Evolutionary conservation across 2,797 vertebrate genomes (phyloP).

Genomic region (Harpagifer antarcticus): DNA sequence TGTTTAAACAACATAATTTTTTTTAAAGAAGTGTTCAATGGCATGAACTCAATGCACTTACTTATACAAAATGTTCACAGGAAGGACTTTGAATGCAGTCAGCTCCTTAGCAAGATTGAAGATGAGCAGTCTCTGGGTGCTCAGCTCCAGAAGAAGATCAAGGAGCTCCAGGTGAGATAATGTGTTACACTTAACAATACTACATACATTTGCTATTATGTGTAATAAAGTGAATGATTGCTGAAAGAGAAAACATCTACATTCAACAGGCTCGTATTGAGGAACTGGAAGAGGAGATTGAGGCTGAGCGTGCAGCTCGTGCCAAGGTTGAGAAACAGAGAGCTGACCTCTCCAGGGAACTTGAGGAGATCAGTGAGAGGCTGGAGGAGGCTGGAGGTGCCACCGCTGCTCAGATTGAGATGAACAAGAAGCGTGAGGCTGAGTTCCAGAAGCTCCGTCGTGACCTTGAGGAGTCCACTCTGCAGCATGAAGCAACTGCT

Average conservation of each 20-base stretch:
- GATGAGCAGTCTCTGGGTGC: constrained; percentile 77
- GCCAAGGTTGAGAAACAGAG: constrained; percentile 90
- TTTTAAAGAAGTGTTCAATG: too few relatives aligned
- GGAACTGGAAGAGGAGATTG: constrained; percentile 91
- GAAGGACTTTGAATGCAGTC: too few relatives aligned
- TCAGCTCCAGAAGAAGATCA: too few relatives aligned
- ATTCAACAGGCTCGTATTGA: constrained; percentile 86
- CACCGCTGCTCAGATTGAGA: constrained; percentile 85
- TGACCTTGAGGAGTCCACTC: constrained; percentile 90
- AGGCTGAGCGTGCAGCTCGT: constrained; percentile 83
- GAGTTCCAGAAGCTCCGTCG: constrained; percentile 90
- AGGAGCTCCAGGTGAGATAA: constrained; percentile 26
- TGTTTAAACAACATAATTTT: too few relatives aligned
- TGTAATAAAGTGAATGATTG: not conserved
- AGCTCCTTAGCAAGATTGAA: too few relatives aligned
- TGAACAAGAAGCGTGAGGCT: constrained; percentile 91
- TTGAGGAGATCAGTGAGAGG: constrained; percentile 91
- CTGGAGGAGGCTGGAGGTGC: constrained; percentile 91
- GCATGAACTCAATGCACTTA: too few relatives aligned
- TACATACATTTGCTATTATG: not conserved
- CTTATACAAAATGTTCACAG: too few relatives aligned
- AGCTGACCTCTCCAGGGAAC: constrained; percentile 86
- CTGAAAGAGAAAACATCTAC: not conserved
- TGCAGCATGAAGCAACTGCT: constrained; percentile 89
- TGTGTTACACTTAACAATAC: too few relatives aligned